Evolutionary conservation across 1,140 invertebrate genomes (phyloP), one percentile per base, ranked within the genome.

Genomic region (Drosophila ercepeae): DNA sequence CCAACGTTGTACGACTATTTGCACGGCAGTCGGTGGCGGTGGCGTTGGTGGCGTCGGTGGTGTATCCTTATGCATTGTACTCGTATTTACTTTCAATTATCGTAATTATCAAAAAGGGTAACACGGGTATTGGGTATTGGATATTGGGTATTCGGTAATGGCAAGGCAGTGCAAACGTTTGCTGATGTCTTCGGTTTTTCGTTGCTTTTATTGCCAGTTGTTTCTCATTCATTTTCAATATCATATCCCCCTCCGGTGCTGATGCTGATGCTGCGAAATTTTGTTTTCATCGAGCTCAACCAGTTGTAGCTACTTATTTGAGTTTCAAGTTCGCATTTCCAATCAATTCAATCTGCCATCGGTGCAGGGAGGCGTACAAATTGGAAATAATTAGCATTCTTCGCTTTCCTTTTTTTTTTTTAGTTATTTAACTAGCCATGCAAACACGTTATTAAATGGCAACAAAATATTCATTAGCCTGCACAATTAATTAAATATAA

Each of bases 51-150:
- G 13, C 34, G 4, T 5, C 23, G 51, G 49, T n/a, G 1, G 29
- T 44, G 42, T 81, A 78, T 74, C 78, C 81, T 73, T 88, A 53
- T 70, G 63, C 73, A 73, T 72, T 79, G 77, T 73, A 73, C 68
- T 72, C 58, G 69, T 86, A 86, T 86, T 86, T 86, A 84, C 81
- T 86, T 86, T 86, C 83, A 86, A 86, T 86, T 86, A 86, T 81
- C 82, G 81, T 84, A 86, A 86, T 86, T 86, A 86, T 86, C 77
- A 61, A 86, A 86, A 86, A 81, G 81, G 82, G 73, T 86, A 79
- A 60, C 54, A 14, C 45, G 16, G 44, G 21, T n/a, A 19, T 23
- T 51, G 23, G 55, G 29, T 21, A 46, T 11, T 23, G 50, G 51
- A 14, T 63, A 55, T 11, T 23, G 50, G 51, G n/a, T 63, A 55